Percentiles rank a stretch among this genome's conserved stretches.
phyloP scores from a whole-genome alignment of 2,797 vertebrate species.

The Scarus forsteni region DNA sequence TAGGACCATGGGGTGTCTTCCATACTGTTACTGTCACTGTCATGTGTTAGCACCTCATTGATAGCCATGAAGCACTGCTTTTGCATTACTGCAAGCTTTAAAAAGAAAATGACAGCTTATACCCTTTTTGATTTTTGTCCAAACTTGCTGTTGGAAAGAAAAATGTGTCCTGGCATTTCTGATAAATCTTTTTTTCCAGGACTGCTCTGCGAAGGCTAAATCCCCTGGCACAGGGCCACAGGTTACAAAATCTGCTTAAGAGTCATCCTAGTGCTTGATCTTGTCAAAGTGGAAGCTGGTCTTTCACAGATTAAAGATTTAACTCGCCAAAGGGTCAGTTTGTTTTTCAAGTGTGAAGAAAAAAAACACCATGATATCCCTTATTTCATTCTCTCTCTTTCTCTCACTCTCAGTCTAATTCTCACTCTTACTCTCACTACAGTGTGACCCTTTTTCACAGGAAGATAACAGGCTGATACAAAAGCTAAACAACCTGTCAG shows the following conservation, averaged over 20 bases:
- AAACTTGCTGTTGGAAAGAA: conserved; percentile 2
- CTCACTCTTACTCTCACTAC: conserved; percentile 40
- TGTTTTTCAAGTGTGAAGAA: conserved; percentile 69
- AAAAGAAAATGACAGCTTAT: not conserved
- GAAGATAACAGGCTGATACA: conserved; percentile 81
- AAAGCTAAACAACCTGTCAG: conserved; percentile 84
- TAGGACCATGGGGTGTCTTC: conserved; percentile 69
- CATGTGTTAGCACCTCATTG: conserved; percentile 33
- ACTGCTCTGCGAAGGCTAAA: not conserved
- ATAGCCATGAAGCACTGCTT: conserved; percentile 20
- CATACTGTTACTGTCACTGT: conserved; percentile 77
- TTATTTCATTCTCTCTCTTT: conserved; percentile 16
- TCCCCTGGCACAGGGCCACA: not conserved
- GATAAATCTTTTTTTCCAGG: not conserved
- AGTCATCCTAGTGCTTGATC: conserved; percentile 25
- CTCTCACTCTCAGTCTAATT: conserved; percentile 7
- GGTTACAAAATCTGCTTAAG: conserved; percentile 13
- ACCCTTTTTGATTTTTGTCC: conserved; percentile 4
- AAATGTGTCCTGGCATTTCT: not conserved
- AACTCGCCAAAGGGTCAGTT: conserved; percentile 48
- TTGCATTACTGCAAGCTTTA: not conserved
- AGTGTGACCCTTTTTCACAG: conserved; percentile 68
- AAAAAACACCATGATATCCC: conserved; percentile 68
- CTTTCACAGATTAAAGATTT: conserved; percentile 48
- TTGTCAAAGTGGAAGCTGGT: conserved; percentile 53